Conservation (phyloP, 2,888 invertebrate genomes). For the Agrochola litura region DNA sequence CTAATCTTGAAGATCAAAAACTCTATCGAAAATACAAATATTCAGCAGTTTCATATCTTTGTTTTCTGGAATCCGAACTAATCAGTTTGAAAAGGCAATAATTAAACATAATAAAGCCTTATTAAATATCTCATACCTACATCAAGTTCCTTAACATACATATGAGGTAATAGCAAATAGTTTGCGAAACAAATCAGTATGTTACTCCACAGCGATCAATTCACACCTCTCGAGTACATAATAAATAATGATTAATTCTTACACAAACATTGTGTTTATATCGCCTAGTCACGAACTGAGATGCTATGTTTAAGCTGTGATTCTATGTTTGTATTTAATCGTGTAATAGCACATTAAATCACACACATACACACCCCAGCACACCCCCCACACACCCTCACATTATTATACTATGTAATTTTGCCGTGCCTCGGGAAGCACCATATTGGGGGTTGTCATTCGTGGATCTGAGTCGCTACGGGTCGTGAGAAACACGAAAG, state of each 20-base stretch:
- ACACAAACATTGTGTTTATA: slow-evolving; percentile 49
- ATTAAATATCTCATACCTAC: background rate
- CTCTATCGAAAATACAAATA: background rate
- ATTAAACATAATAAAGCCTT: background rate
- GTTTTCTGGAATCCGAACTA: background rate
- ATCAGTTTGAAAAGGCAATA: background rate
- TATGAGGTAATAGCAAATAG: slow-evolving; percentile 24
- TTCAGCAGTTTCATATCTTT: background rate
- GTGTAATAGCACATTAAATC: too few relatives aligned
- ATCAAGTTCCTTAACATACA: slow-evolving; percentile 4
- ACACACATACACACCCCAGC: too few relatives aligned
- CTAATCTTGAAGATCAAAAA: background rate
- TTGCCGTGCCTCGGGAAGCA: too few relatives aligned
- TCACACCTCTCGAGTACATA: slow-evolving; percentile 46
- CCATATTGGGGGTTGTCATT: too few relatives aligned
- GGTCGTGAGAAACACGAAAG: too few relatives aligned
- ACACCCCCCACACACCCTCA: too few relatives aligned
- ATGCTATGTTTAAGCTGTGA: slow-evolving; percentile 14
- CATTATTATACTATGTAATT: too few relatives aligned
- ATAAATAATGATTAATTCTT: slow-evolving; percentile 50
- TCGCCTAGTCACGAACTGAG: slow-evolving; percentile 40
- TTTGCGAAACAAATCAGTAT: slow-evolving; percentile 46
- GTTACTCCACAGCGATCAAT: slow-evolving; percentile 27
- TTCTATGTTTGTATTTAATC: slow-evolving; percentile 7
- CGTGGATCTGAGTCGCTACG: too few relatives aligned